Base-by-base conservation (phyloP, 2,888 invertebrate species). In the Drosophila multiciliata region DNA sequence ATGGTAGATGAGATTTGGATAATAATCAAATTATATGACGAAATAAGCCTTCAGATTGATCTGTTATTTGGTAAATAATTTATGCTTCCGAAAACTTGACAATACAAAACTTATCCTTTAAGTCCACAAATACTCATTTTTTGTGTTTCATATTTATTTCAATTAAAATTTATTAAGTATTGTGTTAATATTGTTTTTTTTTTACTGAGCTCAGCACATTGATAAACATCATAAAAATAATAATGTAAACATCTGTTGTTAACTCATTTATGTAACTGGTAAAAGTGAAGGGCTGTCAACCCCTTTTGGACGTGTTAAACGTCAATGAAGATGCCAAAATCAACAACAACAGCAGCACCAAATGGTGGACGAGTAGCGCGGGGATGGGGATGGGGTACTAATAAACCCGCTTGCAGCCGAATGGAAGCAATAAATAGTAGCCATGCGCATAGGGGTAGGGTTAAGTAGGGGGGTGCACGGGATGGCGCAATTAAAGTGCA, bases 261-360 rank as follows among this genome's bases (percentile, higher is more conserved):
- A 73, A 70, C 73, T 72, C 74, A 73, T 74, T 73, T 75, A 61
- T 73, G 69, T 40, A 72, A 73, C 60, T 23, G n/a, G 49, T 54
- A 52, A 69, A 57, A 45, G 63, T 52, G 11, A 15, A 71, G 66
- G 54, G 38, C 58, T 61, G 66, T 40, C 62, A 63, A 76, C 54
- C 80, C 76, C 71, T 70, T 63, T 49, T 26, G 52, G 11, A 87
- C 75, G 90, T 88, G 90, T 88, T 90, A 87, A 90, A 88, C 70
- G 87, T 87, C 89, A 90, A 85, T 89, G 86, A 85, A 85, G 74
- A 83, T 88, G 90, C 77, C 70, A 88, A 88, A 89, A 88, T 83
- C 90, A 90, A 82, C 88, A 90, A 77, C 80, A 90, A 78, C 80
- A 87, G 77, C 54, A 69, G 70, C 40, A 82, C 50, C 40, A 58